phyloP scores from a whole-genome alignment of 2,888 invertebrate genomes.

The Drosophila maculinotata region DNA sequence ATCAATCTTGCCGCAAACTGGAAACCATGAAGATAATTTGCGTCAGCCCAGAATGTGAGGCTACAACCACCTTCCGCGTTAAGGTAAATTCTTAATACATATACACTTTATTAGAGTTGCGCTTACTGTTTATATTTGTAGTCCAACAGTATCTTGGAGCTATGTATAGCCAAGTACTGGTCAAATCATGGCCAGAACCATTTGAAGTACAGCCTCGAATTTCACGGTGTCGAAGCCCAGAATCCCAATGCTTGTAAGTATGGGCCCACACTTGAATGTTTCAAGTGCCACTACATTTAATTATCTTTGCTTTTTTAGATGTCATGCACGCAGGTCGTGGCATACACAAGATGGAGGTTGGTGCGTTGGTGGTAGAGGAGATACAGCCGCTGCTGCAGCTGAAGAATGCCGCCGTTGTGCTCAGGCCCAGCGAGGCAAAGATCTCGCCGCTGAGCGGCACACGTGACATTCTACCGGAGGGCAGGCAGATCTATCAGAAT shows the following conservation, averaged over 20 bases:
- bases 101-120: conserved; percentile 44
- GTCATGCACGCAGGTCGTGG: conserved; percentile 92
- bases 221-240: conserved; percentile 91
- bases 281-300: not conserved
- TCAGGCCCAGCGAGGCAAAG: conserved; percentile 93
- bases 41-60: conserved; percentile 90
- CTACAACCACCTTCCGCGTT: conserved; percentile 88
- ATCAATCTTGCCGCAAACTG: conserved; percentile 91
- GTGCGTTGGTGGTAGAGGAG: conserved; percentile 90
- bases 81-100: conserved; percentile 85
- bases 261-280: accelerated
- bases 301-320: conserved; percentile 75
- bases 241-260: conserved; percentile 86
- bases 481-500: conserved; percentile 95
- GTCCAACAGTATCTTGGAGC: conserved; percentile 93
- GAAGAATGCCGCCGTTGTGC: conserved; percentile 90
- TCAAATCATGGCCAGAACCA: conserved; percentile 92
- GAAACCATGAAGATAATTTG: conserved; percentile 85
- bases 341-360: conserved; percentile 90
- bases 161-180: conserved; percentile 98
- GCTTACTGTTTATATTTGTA: conserved; percentile 77
- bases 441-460: conserved; percentile 90
- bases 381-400: conserved; percentile 90
- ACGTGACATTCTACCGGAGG: conserved; percentile 94
- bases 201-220: conserved; percentile 91